Base-by-base conservation (phyloP, 2,888 invertebrate species). In the Drosophila tripunctata region DNA sequence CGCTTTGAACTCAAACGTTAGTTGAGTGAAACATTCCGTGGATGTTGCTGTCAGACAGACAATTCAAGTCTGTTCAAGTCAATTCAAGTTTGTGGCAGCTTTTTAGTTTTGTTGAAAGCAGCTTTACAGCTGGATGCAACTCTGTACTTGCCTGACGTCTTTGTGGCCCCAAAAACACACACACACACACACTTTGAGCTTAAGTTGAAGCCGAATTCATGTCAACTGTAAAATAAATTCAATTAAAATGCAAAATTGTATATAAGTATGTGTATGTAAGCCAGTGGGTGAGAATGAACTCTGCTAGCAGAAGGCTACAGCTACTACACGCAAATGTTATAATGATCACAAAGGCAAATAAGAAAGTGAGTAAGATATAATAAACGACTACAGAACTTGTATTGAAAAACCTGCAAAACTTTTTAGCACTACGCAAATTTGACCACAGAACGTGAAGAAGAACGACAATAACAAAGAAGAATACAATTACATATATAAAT, bases 181-280 rank as follows among this genome's bases (percentile, higher is more conserved):
- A 22, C 1, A 22, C 4, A 24, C 14, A 35, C 17, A 47, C 4
- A 54, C 19, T 67, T 62, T 50, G 7, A 36, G 63, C n/a, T n/a
- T n/a, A 36, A 22, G 57, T n/a, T n/a, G n/a, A 51, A 52, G 63
- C 30, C 24, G 54, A 27, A 60, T 54, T 71, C 60, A 67, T 75
- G 74, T 76, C 76, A 75, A 73, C 72, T 75, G 75, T 57, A 76
- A 75, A 75, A 64, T 60, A 67, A 84, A 80, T 79, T 84, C 81
- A 79, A 84, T 79, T 84, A 79, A 79, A 79, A 78, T 79, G 75
- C 84, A 80, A 84, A 84, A 78, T 69, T n/a, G n/a, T n/a, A n/a
- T n/a, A n/a, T n/a, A n/a, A n/a, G n/a, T n/a, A n/a, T n/a, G n/a
- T n/a, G n/a, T n/a, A n/a, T n/a, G 74, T 77, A 79, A 65, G 71